These are phyloP conservation scores for Crocallis elinguaria DNA, from an alignment of 2,888 invertebrate species.

Conservation along the genomic window DNA sequence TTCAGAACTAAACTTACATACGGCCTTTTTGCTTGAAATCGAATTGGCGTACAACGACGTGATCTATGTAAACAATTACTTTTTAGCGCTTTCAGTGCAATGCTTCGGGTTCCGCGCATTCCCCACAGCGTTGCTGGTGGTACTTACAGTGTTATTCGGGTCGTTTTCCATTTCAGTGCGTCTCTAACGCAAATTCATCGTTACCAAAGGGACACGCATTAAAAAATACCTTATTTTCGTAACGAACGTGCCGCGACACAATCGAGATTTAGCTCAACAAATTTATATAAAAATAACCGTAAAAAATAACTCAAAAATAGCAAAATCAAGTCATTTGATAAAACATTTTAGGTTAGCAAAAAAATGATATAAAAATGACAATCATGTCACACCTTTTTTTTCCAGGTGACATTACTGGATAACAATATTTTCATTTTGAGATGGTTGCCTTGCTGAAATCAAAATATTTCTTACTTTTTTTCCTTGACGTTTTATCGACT, in stretches of 20 bases:
- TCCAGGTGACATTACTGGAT: constrained; percentile 81
- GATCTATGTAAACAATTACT: constrained; percentile 9
- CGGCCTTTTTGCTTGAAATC: too few species aligned
- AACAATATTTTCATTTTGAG: constrained; percentile 81
- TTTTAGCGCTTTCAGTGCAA: background rate
- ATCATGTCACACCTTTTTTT: constrained; percentile 84
- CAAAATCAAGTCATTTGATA: constrained; percentile 83
- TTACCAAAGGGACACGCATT: constrained; percentile 72
- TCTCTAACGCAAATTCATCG: constrained; percentile 76
- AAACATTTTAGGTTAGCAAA: constrained; percentile 85
- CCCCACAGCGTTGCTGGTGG: constrained; percentile 13
- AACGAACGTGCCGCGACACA: constrained; percentile 70
- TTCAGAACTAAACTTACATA: too few species aligned
- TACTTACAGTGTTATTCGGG: constrained; percentile 83
- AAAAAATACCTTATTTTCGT: constrained; percentile 65
- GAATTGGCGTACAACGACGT: background rate
- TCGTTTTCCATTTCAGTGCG: constrained; percentile 80
- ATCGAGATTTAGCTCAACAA: constrained; percentile 79
- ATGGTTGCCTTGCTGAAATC: constrained; percentile 72
- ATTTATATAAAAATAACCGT: constrained; percentile 80
- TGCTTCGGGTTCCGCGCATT: background rate
- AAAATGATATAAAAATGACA: constrained; percentile 81
- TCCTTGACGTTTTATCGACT: constrained; percentile 13
- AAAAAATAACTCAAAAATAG: constrained; percentile 78
- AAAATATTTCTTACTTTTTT: constrained; percentile 55